phyloP scores from a whole-genome alignment of 2,113 vertebrate genomes.

The Hydropotes inermis region DNA sequence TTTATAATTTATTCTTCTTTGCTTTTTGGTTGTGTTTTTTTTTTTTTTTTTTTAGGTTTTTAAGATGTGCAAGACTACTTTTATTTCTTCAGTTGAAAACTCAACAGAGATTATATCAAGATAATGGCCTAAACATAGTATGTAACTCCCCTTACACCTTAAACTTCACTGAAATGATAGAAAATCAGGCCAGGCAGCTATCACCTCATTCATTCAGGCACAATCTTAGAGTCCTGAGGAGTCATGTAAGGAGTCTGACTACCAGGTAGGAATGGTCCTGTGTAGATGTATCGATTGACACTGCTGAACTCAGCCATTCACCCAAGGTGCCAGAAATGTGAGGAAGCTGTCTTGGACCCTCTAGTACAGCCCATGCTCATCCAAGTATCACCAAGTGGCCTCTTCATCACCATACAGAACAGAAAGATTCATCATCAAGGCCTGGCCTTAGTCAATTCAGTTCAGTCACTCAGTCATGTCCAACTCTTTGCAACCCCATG shows the following conservation, averaged over 20 bases:
- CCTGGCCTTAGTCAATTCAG: neutral
- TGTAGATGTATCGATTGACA: too few relatives aligned
- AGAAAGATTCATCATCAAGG: neutral
- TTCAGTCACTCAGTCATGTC: too few relatives aligned
- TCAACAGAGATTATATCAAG: neutral
- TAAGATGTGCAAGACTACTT: neutral
- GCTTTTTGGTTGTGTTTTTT: neutral
- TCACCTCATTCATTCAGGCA: neutral
- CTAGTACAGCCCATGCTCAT: neutral
- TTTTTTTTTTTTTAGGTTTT: neutral
- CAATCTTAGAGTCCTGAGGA: neutral
- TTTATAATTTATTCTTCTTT: neutral
- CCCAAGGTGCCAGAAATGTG: neutral
- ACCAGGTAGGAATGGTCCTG: neutral
- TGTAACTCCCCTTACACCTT: neutral
- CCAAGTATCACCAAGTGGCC: too few relatives aligned
- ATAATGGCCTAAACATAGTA: neutral
- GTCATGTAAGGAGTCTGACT: neutral
- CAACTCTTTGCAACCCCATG: too few relatives aligned
- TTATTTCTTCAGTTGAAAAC: conserved; percentile 1
- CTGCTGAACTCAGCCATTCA: neutral
- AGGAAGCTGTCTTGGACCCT: neutral
- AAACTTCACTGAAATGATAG: neutral
- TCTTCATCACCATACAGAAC: neutral
- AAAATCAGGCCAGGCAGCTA: neutral